phyloP scores from a whole-genome alignment of 2,888 invertebrate species.

The Eupithecia subfuscata region DNA sequence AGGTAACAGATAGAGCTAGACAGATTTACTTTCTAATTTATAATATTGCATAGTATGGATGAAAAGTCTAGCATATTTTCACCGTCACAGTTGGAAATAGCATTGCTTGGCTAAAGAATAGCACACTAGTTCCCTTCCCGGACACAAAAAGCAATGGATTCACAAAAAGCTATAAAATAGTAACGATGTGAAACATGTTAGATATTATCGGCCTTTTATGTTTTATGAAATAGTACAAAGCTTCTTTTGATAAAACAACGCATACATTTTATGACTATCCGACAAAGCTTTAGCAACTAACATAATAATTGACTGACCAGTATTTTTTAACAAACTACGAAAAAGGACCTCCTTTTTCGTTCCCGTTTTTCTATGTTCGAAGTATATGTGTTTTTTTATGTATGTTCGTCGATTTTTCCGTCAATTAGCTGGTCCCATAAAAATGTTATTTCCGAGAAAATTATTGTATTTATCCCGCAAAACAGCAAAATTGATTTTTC shows the following conservation, averaged over 20 bases:
- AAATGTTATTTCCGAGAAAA: too few species aligned
- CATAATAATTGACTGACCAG: background rate
- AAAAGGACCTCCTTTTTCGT: too few species aligned
- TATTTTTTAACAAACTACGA: background rate
- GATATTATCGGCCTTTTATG: background rate
- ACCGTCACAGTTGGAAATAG: background rate
- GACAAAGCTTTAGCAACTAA: background rate
- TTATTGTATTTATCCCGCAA: too few species aligned
- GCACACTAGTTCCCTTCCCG: background rate
- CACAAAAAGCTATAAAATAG: background rate
- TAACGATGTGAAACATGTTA: slow-evolving; percentile 1
- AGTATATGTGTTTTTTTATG: too few species aligned
- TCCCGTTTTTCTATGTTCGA: too few species aligned
- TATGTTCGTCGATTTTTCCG: too few species aligned
- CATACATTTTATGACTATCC: background rate
- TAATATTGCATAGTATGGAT: too few species aligned
- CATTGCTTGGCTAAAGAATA: background rate
- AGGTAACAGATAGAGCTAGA: too few species aligned
- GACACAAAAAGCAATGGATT: background rate
- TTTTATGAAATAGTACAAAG: background rate
- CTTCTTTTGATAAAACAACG: background rate
- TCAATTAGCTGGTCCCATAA: too few species aligned
- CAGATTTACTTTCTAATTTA: too few species aligned
- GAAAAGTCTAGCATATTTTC: background rate
- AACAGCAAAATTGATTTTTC: too few species aligned